Base-by-base conservation (phyloP, 2,888 invertebrate genomes). In the Nomada fucata region DNA sequence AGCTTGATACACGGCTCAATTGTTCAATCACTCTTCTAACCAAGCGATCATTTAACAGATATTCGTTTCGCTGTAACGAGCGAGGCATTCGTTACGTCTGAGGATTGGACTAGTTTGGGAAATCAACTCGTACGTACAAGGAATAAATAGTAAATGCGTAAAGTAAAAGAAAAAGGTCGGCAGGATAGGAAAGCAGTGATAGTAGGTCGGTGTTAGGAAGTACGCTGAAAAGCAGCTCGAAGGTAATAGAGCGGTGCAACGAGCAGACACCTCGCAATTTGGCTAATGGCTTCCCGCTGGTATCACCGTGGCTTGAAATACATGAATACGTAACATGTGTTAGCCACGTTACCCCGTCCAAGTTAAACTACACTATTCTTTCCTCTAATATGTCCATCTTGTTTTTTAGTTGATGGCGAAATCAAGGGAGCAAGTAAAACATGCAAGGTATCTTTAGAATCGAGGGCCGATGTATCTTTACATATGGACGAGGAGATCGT, bases 211-310 rank as follows among this genome's bases (percentile, higher is more conserved):
- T 47, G 47, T 47, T 15, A 57, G 64, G 69, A 71, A 61, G 53
- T 26, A 47, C 60, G 65, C 53, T 78, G 78, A 76, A 78, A 76
- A 78, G 76, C 68, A 61, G 63, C 86, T 89, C 86, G 89, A 87
- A 90, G 91, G 91, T 92, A 92, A 92, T 92, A 92, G 91, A 92
- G 89, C 91, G 90, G 88, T 90, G 90, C 92, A 91, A 91, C 91
- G 91, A 91, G 92, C 90, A 91, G 91, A 91, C 92, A 91, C 90
- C 91, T 91, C 88, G 91, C 91, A 92, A 92, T 92, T 92, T 92
- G 90, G 92, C 90, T 92, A 92, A 92, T 92, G 92, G 92, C 89
- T 90, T 92, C 90, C 89, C 90, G 87, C 90, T 88, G 74, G 76
- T 64, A 74, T 73, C 79, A 73, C 61, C 60, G 70, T 69, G 64